Evolutionary conservation across 2,888 invertebrate genomes (phyloP).

Genomic region (Chrysolina americana): DNA sequence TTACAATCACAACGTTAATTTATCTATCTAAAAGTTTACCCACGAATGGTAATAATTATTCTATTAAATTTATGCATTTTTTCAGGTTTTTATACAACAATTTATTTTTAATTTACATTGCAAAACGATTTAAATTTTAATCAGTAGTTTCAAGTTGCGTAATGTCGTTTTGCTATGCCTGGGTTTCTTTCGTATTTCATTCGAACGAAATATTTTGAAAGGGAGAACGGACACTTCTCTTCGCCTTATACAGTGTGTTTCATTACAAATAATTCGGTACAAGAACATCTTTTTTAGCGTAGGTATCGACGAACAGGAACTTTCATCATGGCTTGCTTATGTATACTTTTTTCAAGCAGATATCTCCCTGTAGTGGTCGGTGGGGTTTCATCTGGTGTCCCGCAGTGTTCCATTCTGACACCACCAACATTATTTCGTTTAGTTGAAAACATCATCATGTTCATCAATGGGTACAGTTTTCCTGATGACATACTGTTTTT

Average conservation of each 20-base stretch:
- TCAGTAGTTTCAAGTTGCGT: constrained; percentile 26
- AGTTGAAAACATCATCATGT: too few relatives aligned
- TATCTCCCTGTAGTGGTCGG: too few relatives aligned
- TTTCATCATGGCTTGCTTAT: too few relatives aligned
- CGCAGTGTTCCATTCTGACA: too few relatives aligned
- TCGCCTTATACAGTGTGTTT: constrained; percentile 12
- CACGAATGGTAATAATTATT: constrained; percentile 40
- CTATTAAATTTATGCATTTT: constrained; percentile 42
- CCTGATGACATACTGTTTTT: too few relatives aligned
- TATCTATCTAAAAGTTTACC: constrained; percentile 47
- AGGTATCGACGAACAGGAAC: constrained; percentile 16
- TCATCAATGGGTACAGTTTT: too few relatives aligned
- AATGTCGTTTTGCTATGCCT: constrained; percentile 22
- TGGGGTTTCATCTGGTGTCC: too few relatives aligned
- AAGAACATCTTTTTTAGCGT: not conserved
- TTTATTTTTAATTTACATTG: constrained; percentile 39
- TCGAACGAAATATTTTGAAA: constrained; percentile 4
- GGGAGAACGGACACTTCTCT: not conserved
- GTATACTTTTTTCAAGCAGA: too few relatives aligned
- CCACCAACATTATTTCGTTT: too few relatives aligned
- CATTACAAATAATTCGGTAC: too few relatives aligned
- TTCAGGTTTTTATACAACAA: constrained; percentile 38
- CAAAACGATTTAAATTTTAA: constrained; percentile 37
- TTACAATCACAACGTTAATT: constrained; percentile 40
- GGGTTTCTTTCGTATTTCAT: constrained; percentile 16